Evolutionary conservation across 2,797 vertebrate species (phyloP).

Genomic region (Cephalopachus bancanus): DNA sequence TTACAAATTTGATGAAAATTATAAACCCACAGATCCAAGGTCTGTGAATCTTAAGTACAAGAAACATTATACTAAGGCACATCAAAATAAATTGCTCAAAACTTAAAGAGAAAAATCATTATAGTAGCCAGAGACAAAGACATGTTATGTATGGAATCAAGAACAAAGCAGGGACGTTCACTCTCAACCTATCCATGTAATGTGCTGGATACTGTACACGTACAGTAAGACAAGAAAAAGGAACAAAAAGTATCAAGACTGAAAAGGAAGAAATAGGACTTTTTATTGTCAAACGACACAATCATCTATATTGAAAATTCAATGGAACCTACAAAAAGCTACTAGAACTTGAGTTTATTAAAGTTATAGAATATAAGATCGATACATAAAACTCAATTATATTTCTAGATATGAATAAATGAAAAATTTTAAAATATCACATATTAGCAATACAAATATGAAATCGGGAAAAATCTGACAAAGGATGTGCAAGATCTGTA

Average conservation of each 20-base stretch:
- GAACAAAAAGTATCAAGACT: not conserved
- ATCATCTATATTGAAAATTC: constrained; percentile 12
- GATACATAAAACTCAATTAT: not conserved
- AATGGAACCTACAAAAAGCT: not conserved
- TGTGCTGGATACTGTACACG: not conserved
- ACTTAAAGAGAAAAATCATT: not conserved
- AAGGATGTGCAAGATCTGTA: not conserved
- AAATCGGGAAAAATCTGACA: constrained; percentile 17
- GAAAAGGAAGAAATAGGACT: not conserved
- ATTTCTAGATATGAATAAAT: not conserved
- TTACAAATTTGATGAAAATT: not conserved
- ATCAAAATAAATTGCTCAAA: not conserved
- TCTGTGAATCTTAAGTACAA: not conserved
- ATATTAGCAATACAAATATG: not conserved
- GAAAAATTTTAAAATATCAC: not conserved
- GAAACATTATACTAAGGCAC: not conserved
- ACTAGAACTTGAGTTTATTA: not conserved
- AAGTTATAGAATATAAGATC: not conserved
- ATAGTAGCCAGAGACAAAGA: not conserved
- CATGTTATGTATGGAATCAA: not conserved
- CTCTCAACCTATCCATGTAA: not conserved
- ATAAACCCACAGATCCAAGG: not conserved
- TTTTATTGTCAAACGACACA: not conserved
- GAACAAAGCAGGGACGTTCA: not conserved
- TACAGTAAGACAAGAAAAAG: not conserved